These are phyloP conservation scores for Thymallus thymallus DNA, from an alignment of 2,113 vertebrate genomes.

Conservation along the genomic window DNA sequence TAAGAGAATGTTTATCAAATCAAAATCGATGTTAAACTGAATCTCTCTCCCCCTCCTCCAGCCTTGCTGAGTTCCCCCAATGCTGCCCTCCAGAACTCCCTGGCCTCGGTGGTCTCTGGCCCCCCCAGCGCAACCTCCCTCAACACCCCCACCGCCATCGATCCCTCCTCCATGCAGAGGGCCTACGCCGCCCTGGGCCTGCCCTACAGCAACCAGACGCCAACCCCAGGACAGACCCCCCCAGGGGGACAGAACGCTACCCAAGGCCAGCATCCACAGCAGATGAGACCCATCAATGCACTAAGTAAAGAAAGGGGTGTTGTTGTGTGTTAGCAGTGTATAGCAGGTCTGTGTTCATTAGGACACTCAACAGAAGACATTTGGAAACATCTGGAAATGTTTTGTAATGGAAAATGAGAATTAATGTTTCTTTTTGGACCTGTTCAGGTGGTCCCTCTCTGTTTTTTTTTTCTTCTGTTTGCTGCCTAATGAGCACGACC, in stretches of 20 bases:
- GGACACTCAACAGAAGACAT: too few species aligned
- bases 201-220: slow-evolving; percentile 90
- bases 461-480: too few species aligned
- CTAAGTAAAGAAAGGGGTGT: slow-evolving; percentile 75
- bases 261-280: slow-evolving; percentile 81
- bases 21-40: too few species aligned
- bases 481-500: too few species aligned
- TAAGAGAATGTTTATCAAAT: too few species aligned
- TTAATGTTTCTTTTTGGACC: too few species aligned
- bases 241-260: slow-evolving; percentile 69
- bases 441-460: too few species aligned
- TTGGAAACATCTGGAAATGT: too few species aligned
- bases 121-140: slow-evolving; percentile 84
- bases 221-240: slow-evolving; percentile 78
- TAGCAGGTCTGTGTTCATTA: too few species aligned
- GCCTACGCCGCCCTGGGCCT: slow-evolving; percentile 96
- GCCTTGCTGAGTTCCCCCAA: slow-evolving; percentile 91
- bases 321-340: neutral
- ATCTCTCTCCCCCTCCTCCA: slow-evolving; percentile 42
- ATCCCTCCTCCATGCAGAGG: slow-evolving; percentile 98
- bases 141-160: slow-evolving; percentile 90
- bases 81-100: slow-evolving; percentile 85
- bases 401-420: too few species aligned
- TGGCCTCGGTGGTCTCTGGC: slow-evolving; percentile 85
- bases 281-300: slow-evolving; percentile 87